A percentile compares a stretch with the other conserved stretches of the same genome.
Conservation (phyloP, 2,113 vertebrate species). For the Merops nubicus region DNA sequence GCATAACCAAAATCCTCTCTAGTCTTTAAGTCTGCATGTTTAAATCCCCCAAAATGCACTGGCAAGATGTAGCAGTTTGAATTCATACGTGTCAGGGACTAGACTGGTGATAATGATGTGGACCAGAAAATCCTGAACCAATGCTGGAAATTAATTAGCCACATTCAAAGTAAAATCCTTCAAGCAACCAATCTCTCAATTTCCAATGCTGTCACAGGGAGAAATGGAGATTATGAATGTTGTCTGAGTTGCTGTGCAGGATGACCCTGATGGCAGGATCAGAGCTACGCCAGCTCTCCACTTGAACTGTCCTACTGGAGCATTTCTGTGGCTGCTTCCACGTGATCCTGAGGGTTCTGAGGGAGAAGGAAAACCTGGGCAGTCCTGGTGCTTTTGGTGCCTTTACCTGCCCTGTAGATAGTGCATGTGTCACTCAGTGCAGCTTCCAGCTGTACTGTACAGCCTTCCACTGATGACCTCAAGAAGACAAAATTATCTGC, state of each 20-base stretch:
- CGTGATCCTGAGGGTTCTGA: background rate
- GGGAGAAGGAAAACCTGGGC: background rate
- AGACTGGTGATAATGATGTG: background rate
- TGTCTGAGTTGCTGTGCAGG: constrained; percentile 13
- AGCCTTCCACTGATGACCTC: background rate
- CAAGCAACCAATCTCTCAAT: background rate
- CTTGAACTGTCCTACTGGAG: background rate
- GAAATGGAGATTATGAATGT: constrained; percentile 18
- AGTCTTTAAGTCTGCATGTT: background rate
- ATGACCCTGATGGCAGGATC: constrained; percentile 24
- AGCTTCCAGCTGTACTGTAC: background rate
- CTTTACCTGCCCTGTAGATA: background rate
- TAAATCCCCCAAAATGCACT: background rate
- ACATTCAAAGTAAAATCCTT: constrained; percentile 30
- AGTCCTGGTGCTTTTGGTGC: background rate
- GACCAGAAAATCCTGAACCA: constrained; percentile 30
- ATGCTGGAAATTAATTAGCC: constrained; percentile 26
- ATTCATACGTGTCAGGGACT: background rate
- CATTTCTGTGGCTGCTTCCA: background rate
- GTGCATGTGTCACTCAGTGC: background rate
- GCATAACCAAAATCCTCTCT: background rate
- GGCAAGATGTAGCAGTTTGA: constrained; percentile 13
- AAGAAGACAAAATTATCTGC: background rate
- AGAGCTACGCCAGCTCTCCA: constrained; percentile 39
- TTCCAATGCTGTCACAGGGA: background rate